Evolutionary conservation across 2,797 vertebrate species (phyloP).

Genomic region (Setipinna tenuifilis): DNA sequence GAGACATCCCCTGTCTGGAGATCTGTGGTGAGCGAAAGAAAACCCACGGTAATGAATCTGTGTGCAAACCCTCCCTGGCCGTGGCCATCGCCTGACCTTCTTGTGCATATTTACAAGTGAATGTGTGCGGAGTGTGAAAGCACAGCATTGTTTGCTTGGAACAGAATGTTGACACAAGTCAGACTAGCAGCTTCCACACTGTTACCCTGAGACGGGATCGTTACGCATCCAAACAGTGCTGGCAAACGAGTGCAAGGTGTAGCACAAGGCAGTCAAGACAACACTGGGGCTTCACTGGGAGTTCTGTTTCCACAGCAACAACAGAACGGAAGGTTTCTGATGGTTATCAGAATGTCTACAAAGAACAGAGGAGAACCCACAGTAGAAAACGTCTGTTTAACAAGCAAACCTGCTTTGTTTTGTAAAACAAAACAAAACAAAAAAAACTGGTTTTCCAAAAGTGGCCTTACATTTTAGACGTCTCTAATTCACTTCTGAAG

Average conservation of each 20-base stretch:
- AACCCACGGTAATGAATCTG: neutral
- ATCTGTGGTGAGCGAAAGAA: no score
- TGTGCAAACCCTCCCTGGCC: neutral
- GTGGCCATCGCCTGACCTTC: neutral
- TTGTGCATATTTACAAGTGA: neutral
- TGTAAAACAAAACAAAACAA: no score
- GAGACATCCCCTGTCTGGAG: neutral
- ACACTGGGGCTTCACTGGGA: neutral
- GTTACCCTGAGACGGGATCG: neutral
- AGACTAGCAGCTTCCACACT: neutral
- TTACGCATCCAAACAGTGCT: neutral
- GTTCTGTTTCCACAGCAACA: neutral
- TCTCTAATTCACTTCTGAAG: no score
- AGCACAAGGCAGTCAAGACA: neutral
- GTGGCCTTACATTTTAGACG: no score
- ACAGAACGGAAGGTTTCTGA: neutral
- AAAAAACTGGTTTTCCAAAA: no score
- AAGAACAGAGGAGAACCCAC: neutral
- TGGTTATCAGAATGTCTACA: neutral
- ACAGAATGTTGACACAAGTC: neutral
- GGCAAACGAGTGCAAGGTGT: neutral
- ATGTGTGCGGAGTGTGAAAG: neutral
- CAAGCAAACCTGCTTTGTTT: neutral
- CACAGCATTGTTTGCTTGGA: neutral
- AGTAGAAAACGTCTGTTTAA: neutral